These are phyloP conservation scores for Stegastes partitus DNA, from an alignment of 2,113 vertebrate species.

Conservation along the genomic window DNA sequence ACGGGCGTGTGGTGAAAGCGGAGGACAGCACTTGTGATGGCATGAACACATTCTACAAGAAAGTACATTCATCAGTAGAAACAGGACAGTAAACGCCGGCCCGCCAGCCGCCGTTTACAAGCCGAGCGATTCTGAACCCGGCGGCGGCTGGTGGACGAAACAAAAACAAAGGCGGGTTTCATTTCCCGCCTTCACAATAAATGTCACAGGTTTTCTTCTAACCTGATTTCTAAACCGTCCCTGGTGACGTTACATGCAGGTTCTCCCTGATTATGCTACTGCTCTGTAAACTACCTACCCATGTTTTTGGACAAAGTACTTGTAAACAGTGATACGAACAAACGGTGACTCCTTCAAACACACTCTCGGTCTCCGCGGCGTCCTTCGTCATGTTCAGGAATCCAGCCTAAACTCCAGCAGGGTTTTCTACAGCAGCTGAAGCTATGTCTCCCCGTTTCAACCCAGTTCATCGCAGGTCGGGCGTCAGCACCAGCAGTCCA, in stretches of 20 bases:
- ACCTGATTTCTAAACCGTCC: slow-evolving; percentile 50
- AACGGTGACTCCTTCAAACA: not conserved
- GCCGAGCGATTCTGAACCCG: not conserved
- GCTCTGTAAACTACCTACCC: slow-evolving; percentile 65
- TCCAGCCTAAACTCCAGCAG: not conserved
- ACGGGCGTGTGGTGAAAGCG: slow-evolving; percentile 19
- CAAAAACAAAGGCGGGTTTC: not conserved
- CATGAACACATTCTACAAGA: slow-evolving; percentile 71
- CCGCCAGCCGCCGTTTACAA: slow-evolving; percentile 28
- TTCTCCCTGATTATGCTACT: slow-evolving; percentile 66
- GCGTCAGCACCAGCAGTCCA: no score
- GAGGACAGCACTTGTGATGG: slow-evolving; percentile 44
- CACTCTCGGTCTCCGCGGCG: slow-evolving; percentile 4
- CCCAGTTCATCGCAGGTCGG: not conserved
- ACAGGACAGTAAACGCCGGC: slow-evolving; percentile 14
- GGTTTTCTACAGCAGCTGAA: not conserved
- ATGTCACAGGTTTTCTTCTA: slow-evolving; percentile 14
- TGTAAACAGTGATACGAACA: slow-evolving; percentile 58
- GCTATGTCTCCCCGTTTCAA: not conserved
- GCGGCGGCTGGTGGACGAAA: slow-evolving; percentile 20
- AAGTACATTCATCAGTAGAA: slow-evolving; percentile 77
- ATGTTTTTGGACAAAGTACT: slow-evolving; percentile 32
- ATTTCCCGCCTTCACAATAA: slow-evolving; percentile 8
- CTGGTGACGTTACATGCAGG: slow-evolving; percentile 67
- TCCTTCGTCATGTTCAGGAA: not conserved